Evolutionary conservation across 1,140 invertebrate species (phyloP).

Genomic region (Tribolium castaneum): DNA sequence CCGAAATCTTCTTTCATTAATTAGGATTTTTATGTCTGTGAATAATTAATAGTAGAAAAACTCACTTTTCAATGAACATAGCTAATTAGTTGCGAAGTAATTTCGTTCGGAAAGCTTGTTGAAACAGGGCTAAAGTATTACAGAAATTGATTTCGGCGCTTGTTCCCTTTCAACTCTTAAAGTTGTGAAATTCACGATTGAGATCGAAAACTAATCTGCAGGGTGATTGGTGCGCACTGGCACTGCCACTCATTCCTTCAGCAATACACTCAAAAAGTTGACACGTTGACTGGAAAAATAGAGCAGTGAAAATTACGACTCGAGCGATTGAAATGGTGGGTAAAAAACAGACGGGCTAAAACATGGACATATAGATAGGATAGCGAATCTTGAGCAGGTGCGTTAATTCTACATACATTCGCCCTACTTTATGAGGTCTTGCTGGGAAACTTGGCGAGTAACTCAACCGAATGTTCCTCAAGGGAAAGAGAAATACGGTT

Average conservation of each 20-base stretch:
- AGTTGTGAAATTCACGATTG: slow-evolving; percentile 21
- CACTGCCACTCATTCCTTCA: slow-evolving; percentile 24
- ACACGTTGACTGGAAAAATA: not conserved
- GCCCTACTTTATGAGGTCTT: slow-evolving; percentile 22
- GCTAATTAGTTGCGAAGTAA: slow-evolving; percentile 1
- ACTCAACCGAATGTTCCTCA: slow-evolving; percentile 26
- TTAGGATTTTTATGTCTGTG: not conserved
- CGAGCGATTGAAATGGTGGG: not conserved
- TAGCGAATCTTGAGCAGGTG: slow-evolving; percentile 14
- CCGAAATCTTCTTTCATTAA: not conserved
- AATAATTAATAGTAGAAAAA: not conserved
- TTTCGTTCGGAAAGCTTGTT: not conserved
- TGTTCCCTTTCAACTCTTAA: slow-evolving; percentile 14
- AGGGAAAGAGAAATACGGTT: slow-evolving; percentile 20
- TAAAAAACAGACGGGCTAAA: not conserved
- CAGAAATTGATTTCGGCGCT: slow-evolving; percentile 24
- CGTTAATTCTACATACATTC: slow-evolving; percentile 25
- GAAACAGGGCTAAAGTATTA: slow-evolving; percentile 12
- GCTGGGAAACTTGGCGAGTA: slow-evolving; percentile 20
- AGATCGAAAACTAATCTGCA: slow-evolving; percentile 28
- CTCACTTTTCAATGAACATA: not conserved
- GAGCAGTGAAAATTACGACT: not conserved
- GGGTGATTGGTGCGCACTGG: slow-evolving; percentile 27
- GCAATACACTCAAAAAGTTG: not conserved
- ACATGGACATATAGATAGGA: not conserved